phyloP scores from a whole-genome alignment of 1,140 invertebrate genomes.

The Brachionus rotundiformis region DNA sequence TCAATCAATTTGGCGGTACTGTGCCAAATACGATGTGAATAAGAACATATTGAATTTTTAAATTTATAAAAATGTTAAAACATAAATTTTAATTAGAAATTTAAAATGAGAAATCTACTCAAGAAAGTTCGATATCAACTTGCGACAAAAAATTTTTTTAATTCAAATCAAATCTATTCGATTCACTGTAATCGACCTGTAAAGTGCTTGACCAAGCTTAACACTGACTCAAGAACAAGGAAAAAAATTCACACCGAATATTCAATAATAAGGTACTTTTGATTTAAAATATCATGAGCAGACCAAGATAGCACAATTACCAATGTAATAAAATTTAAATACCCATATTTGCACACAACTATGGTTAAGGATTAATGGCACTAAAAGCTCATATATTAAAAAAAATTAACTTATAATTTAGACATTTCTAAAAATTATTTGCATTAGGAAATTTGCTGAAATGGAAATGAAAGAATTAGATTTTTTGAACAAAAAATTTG shows the following conservation, averaged over 20 bases:
- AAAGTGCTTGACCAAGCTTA: neutral
- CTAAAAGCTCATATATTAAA: no score
- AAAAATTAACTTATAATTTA: no score
- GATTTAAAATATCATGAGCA: neutral
- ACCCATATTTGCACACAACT: no score
- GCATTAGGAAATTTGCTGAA: neutral
- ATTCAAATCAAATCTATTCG: neutral
- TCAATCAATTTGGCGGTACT: slow-evolving; percentile 7
- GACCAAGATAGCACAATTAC: no score
- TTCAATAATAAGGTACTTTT: neutral
- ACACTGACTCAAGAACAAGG: neutral
- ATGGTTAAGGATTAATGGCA: no score
- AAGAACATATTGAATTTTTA: neutral
- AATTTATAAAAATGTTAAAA: neutral
- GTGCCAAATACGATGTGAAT: slow-evolving; percentile 4
- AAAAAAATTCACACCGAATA: neutral
- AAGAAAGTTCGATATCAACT: neutral
- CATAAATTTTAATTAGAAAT: neutral
- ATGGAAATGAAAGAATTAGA: neutral
- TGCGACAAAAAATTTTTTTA: neutral
- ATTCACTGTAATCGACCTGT: neutral
- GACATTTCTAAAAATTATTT: no score
- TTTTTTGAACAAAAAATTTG: neutral
- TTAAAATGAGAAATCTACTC: slow-evolving; percentile 4
- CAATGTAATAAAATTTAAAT: no score